Percentiles rank a stretch among this genome's conserved stretches.
Conservation (phyloP, 2,113 vertebrate species). For the Prunella himalayana region DNA sequence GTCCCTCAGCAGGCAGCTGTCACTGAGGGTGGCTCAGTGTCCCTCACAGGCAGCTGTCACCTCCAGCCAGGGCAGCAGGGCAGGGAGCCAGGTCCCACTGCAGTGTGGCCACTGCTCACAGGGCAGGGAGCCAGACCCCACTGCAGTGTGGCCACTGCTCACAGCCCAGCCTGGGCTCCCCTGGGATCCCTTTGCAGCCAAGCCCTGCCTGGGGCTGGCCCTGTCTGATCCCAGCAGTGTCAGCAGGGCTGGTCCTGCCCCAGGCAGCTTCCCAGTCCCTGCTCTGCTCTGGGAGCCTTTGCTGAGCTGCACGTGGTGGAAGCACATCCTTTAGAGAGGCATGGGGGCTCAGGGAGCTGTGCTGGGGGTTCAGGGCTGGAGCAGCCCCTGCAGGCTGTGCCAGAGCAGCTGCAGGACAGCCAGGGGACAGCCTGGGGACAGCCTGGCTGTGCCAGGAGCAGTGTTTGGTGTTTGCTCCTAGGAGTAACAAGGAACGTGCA, state of each 20-base stretch:
- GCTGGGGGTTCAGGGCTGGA: neutral
- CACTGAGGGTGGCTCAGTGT: no score
- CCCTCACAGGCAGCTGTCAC: neutral
- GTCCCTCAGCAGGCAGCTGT: neutral
- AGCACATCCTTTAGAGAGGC: neutral
- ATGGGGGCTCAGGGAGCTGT: neutral
- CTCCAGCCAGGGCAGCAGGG: no score
- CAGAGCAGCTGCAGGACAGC: no score
- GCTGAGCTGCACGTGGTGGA: neutral
- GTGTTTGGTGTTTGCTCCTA: neutral
- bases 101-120: no score
- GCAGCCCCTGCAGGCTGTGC: no score
- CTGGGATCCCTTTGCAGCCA: neutral
- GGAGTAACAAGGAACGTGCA: neutral
- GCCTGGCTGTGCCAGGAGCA: neutral
- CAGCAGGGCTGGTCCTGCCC: neutral
- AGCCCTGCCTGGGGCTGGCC: neutral
- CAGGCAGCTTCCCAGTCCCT: neutral
- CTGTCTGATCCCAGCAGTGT: neutral
- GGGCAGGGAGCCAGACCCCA: no score
- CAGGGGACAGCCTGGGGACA: no score
- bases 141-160: accelerated
- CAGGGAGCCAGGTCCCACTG: no score
- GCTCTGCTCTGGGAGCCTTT: neutral
- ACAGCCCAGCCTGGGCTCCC: accelerated